Conservation (phyloP, 1,140 invertebrate species). For the Hermatobates lingyangjiaoensis region DNA sequence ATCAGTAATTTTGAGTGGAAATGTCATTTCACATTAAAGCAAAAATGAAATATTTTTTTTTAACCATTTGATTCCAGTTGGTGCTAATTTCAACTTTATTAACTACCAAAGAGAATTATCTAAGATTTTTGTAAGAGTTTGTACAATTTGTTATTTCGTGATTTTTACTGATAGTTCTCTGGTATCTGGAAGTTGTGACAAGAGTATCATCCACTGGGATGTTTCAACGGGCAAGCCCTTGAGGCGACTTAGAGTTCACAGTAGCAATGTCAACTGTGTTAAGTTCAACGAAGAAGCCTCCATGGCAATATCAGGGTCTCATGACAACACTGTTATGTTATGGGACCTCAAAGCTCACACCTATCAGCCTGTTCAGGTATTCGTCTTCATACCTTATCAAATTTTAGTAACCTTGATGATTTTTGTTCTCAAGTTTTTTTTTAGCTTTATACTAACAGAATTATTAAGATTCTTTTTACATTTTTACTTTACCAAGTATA, state of each 20-base stretch:
- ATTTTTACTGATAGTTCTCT: constrained; percentile 39
- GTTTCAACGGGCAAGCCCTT: constrained; percentile 64
- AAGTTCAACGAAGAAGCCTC: constrained; percentile 86
- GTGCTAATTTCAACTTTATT: background rate
- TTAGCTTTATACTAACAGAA: too few relatives aligned
- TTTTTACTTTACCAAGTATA: too few relatives aligned
- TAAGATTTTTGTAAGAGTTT: background rate
- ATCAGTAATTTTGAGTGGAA: too few relatives aligned
- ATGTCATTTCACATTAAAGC: background rate
- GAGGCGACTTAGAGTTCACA: constrained; percentile 68
- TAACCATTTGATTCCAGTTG: background rate
- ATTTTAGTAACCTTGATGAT: too few relatives aligned
- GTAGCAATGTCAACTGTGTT: constrained; percentile 70
- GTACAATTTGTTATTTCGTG: background rate
- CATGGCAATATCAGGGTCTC: constrained; percentile 70
- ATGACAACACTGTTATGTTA: constrained; percentile 76
- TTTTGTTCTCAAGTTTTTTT: too few relatives aligned
- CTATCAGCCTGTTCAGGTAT: constrained; percentile 52
- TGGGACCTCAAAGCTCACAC: constrained; percentile 67
- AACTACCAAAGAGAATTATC: background rate
- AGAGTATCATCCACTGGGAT: constrained; percentile 79
- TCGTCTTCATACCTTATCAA: too few relatives aligned
- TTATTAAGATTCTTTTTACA: too few relatives aligned
- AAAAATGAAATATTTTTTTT: background rate
- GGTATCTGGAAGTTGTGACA: constrained; percentile 69